Evolutionary conservation across 53 echinoderm and acorn worm species (phyloP), one percentile per base, ranked within the genome.

Genomic region (Astropecten irregularis): DNA sequence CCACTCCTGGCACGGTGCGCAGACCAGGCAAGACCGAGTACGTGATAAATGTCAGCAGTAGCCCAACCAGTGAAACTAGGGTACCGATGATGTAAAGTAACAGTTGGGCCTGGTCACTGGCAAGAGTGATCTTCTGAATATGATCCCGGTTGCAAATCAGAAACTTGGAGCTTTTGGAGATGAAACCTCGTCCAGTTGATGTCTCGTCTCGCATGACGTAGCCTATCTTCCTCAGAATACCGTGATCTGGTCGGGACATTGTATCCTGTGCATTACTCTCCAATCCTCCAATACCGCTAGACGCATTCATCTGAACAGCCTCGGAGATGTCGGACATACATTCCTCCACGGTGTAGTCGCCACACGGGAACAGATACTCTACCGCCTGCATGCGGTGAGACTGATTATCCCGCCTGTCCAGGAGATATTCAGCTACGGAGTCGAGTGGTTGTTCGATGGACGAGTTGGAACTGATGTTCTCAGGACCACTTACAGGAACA

Each of bases 21-120:
- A 79, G 79, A 6, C 32, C 33, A 40, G 54, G 39, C 19, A 87
- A 79, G 32, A 68, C 42, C 28, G 56, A 57, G 68, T 87, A 87
- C 14, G 77, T 87, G 2, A 79, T n/a, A 64, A 87, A 87, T 11
- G 87, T 87, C 32, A 87, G 18, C 42, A 69, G 36, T 28, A 87
- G 68, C 14, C 68, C 57, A 15, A 79, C 8, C 21, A 87, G 46
- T 52, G 87, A 87, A 13, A 87, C 36, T 6, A 22, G 21, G 14
- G 87, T 87, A 27, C 67, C 66, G 22, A 87, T 77, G 23, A 57
- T 25, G 59, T 54, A 87, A 14, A 37, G 26, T 4, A 82, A 13
- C 33, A 33, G 14, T 14, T 63, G 63, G 18, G 8, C 63, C 33
- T 33, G 33, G 16, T 18, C 35, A 2, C n/a, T n/a, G n/a, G n/a